These are phyloP conservation scores for Zosterops pallidus DNA, from an alignment of 2,113 vertebrate genomes.

Conservation along the genomic window DNA sequence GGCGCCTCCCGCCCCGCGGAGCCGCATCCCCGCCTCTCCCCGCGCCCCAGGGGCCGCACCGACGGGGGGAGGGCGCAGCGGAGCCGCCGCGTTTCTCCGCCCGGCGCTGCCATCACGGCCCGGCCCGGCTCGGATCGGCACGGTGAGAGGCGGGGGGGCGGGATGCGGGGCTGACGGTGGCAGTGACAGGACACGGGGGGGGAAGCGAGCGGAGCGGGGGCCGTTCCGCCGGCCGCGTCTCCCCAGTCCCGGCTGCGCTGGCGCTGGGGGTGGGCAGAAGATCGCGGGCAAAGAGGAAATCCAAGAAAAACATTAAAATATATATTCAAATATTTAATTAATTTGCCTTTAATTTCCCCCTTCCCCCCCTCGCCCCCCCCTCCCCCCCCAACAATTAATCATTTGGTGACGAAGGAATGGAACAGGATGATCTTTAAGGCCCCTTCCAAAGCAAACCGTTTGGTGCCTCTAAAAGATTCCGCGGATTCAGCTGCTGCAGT, in stretches of 20 bases:
- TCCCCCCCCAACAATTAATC: neutral
- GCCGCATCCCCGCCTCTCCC: neutral
- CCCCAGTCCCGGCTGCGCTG: neutral
- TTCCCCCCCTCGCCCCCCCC: too few relatives aligned
- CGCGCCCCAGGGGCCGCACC: conserved; percentile 4
- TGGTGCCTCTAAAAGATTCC: neutral
- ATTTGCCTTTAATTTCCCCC: neutral
- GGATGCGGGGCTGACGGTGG: neutral
- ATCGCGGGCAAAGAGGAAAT: neutral
- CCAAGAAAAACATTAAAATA: neutral
- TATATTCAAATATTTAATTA: neutral
- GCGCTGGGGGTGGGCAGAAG: neutral
- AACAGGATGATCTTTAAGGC: neutral
- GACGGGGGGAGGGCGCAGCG: neutral
- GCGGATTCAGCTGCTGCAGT: neutral
- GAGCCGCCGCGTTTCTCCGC: neutral
- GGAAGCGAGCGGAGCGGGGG: neutral
- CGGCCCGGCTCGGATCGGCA: neutral
- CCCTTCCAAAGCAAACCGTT: neutral
- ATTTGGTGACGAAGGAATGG: neutral
- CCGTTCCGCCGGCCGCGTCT: too few relatives aligned
- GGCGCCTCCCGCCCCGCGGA: neutral
- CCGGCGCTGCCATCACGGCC: neutral
- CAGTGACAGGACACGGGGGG: neutral
- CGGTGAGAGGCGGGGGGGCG: neutral